These are phyloP conservation scores for Temnothorax unifasciatus DNA, from an alignment of 2,888 invertebrate species.

Conservation along the genomic window DNA sequence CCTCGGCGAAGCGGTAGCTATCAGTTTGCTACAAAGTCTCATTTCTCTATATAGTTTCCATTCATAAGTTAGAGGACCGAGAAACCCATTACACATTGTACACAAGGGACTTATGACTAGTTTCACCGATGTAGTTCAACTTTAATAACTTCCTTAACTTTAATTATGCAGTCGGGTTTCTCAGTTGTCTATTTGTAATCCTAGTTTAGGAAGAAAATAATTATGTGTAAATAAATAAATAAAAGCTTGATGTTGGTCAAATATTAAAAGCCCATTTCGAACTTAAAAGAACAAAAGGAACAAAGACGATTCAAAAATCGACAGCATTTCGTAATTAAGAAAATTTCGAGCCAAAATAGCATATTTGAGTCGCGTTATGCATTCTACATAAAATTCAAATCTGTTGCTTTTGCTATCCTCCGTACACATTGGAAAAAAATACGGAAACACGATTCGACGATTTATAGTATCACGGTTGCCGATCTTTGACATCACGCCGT, in stretches of 20 bases:
- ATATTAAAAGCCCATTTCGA: not conserved
- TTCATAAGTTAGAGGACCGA: slow-evolving; percentile 12
- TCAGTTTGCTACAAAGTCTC: slow-evolving; percentile 14
- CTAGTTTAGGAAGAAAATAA: not conserved
- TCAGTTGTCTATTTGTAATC: not conserved
- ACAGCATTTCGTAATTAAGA: not conserved
- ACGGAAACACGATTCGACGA: slow-evolving; percentile 29
- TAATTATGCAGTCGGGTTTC: not conserved
- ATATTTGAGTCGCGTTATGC: not conserved
- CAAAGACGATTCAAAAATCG: not conserved
- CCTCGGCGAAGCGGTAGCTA: slow-evolving; percentile 4
- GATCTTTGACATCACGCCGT: slow-evolving; percentile 59
- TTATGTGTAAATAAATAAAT: not conserved
- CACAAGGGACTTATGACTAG: not conserved
- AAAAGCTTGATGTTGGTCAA: not conserved
- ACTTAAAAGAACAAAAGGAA: not conserved
- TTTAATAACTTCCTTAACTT: slow-evolving; percentile 5
- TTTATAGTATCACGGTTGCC: slow-evolving; percentile 46
- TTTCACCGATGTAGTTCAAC: not conserved
- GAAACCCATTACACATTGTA: slow-evolving; percentile 12
- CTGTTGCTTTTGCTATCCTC: not conserved
- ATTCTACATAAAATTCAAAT: not conserved
- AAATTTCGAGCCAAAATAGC: not conserved
- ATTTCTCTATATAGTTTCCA: slow-evolving; percentile 5
- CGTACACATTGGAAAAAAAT: not conserved